Evolutionary conservation across 2,888 invertebrate species (phyloP).

Genomic region (Heliconius sara): DNA sequence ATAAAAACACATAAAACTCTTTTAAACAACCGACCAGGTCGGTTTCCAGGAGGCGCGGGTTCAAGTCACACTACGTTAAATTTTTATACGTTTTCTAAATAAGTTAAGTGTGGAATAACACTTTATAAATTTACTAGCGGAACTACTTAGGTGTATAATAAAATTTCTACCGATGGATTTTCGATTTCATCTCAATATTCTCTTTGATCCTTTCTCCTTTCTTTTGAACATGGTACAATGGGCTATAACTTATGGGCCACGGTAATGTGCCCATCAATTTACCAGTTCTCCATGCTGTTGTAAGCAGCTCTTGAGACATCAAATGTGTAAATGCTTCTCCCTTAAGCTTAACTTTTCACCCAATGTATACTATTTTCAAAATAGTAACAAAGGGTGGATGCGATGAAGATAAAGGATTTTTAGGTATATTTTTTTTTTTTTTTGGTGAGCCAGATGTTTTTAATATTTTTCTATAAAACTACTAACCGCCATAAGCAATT

Average conservation of each 20-base stretch:
- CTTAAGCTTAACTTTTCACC: not conserved
- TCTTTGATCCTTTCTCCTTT: not conserved
- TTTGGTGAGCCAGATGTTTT: not conserved
- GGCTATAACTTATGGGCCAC: slow-evolving; percentile 23
- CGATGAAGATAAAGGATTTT: not conserved
- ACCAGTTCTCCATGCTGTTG: not conserved
- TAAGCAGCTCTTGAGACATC: slow-evolving; percentile 8
- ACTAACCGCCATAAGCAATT: not conserved
- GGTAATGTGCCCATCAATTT: slow-evolving; percentile 26
- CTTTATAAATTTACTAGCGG: not conserved
- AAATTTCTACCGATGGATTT: slow-evolving; percentile 20
- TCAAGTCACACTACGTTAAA: too few species aligned
- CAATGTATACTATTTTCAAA: not conserved
- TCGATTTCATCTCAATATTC: slow-evolving; percentile 11
- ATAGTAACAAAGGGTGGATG: not conserved
- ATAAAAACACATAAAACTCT: too few species aligned
- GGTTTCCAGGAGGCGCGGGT: too few species aligned
- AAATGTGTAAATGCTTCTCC: not conserved
- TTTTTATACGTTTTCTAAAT: too few species aligned
- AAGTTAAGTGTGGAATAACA: too few species aligned
- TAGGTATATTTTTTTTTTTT: not conserved
- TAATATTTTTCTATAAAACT: not conserved
- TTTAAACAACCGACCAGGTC: too few species aligned
- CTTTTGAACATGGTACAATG: slow-evolving; percentile 21
- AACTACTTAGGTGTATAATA: slow-evolving; percentile 17